Evolutionary conservation across 2,797 vertebrate genomes (phyloP).

Genomic region (Steatocranus sp.): DNA sequence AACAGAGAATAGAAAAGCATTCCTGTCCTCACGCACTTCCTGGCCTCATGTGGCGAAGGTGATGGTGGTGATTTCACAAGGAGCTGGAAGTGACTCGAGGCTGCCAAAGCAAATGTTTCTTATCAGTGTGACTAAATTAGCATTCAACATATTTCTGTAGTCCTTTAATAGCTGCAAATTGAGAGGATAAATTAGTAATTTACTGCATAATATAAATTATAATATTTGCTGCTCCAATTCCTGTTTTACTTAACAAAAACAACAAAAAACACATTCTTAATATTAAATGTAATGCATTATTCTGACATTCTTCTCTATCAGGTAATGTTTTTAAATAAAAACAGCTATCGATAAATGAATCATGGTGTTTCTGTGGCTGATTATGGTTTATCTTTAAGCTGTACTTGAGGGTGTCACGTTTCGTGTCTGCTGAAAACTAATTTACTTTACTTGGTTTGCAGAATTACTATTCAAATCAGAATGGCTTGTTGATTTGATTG

Average conservation of each 20-base stretch:
- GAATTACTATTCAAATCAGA: background rate
- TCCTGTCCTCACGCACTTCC: constrained; percentile 59
- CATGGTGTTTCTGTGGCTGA: background rate
- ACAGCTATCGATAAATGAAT: background rate
- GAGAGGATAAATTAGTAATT: background rate
- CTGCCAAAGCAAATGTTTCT: background rate
- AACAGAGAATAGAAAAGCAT: constrained; percentile 35
- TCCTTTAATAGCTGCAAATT: background rate
- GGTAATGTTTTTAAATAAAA: background rate
- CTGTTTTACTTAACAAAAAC: background rate
- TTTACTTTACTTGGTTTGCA: background rate
- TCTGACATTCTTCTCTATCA: background rate
- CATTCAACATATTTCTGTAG: background rate
- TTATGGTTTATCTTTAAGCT: background rate
- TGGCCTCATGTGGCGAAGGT: constrained; percentile 39
- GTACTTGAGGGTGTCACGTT: background rate
- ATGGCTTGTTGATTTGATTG: background rate
- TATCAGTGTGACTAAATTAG: background rate
- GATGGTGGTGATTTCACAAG: constrained; percentile 22
- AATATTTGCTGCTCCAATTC: background rate
- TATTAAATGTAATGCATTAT: background rate
- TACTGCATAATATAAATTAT: background rate
- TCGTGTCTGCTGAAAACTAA: background rate
- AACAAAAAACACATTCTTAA: background rate
- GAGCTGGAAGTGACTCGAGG: constrained; percentile 23